These are phyloP conservation scores for Ptychadena robeensis DNA, from an alignment of 2,797 vertebrate species.

Conservation along the genomic window DNA sequence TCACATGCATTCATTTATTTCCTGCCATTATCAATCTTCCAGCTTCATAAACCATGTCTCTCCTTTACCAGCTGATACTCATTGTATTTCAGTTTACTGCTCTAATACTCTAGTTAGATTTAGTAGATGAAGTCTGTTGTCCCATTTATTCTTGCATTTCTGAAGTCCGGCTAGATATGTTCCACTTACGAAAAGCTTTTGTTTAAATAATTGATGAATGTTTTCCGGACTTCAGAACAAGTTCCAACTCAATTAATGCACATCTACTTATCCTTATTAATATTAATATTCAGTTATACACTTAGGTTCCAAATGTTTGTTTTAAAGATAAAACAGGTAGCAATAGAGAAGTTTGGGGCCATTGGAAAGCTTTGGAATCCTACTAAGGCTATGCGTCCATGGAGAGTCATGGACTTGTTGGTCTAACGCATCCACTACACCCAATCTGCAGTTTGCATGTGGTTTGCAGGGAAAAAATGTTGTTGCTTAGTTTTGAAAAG, in stretches of 20 bases:
- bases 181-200: constrained; percentile 21
- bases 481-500: too few species aligned
- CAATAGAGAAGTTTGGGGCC: too few species aligned
- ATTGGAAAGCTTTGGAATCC: too few species aligned
- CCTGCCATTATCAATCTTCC: background rate
- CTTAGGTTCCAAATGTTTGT: background rate
- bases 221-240: constrained; percentile 15
- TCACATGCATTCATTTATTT: background rate
- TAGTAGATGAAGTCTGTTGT: background rate
- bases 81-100: background rate
- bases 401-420: too few species aligned
- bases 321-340: too few species aligned
- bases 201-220: constrained; percentile 33
- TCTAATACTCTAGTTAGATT: background rate
- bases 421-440: too few species aligned
- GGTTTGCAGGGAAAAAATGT: too few species aligned
- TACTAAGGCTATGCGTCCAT: too few species aligned
- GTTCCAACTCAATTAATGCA: constrained; percentile 20
- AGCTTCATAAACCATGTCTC: background rate
- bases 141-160: constrained; percentile 24
- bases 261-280: constrained; percentile 27
- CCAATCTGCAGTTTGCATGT: too few species aligned
- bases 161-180: background rate
- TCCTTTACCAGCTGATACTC: background rate
- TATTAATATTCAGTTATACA: constrained; percentile 38